phyloP scores from a whole-genome alignment of 2,797 vertebrate species.

The Falco novaeseelandiae region DNA sequence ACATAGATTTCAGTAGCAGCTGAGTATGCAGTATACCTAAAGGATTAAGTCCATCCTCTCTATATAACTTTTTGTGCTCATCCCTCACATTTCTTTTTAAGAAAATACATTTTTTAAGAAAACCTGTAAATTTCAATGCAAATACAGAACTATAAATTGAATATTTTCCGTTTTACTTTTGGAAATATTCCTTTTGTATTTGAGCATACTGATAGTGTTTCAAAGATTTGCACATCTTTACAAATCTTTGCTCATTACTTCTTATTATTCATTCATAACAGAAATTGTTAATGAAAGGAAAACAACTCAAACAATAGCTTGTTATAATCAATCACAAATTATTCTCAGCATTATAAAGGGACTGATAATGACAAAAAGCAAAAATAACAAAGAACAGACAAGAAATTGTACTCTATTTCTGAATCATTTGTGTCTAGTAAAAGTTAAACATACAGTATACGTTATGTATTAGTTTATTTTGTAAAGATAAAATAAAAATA shows the following conservation, averaged over 20 bases:
- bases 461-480: neutral
- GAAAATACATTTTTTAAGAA: neutral
- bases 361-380: neutral
- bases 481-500: neutral
- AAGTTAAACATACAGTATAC: neutral
- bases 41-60: neutral
- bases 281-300: neutral
- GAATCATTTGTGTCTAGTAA: neutral
- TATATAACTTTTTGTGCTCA: neutral
- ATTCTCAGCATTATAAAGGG: neutral
- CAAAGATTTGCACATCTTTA: neutral
- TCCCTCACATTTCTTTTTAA: neutral
- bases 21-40: neutral
- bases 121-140: neutral
- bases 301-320: neutral
- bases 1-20: neutral
- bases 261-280: neutral
- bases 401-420: neutral
- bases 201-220: neutral
- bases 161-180: neutral
- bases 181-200: neutral
- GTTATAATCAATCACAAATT: neutral
- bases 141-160: neutral
- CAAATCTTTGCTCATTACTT: neutral
- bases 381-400: neutral